phyloP scores from a whole-genome alignment of 2,888 invertebrate genomes.

The Lymantria monacha region DNA sequence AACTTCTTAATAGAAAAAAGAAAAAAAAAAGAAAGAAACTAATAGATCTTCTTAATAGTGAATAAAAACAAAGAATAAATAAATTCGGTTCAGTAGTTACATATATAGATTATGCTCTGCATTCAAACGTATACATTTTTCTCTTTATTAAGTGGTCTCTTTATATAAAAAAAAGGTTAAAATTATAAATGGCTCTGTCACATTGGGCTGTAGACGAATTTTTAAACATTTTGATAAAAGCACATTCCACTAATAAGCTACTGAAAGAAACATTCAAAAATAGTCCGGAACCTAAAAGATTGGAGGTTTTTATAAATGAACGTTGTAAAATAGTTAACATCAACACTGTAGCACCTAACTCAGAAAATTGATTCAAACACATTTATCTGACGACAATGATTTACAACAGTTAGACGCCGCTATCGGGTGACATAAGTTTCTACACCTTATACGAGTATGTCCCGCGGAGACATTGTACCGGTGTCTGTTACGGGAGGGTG shows the following conservation, averaged over 20 bases:
- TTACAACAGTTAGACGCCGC: conserved; percentile 38
- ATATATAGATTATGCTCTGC: no score
- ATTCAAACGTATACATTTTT: no score
- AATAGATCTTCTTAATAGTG: no score
- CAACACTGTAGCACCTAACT: conserved; percentile 19
- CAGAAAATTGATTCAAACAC: conserved; percentile 31
- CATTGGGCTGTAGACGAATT: neutral
- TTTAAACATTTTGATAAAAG: neutral
- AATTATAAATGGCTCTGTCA: no score
- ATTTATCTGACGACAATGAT: conserved; percentile 34
- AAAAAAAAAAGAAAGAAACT: no score
- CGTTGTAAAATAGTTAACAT: conserved; percentile 3
- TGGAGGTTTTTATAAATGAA: neutral
- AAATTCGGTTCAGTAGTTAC: no score
- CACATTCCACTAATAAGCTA: neutral
- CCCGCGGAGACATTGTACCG: conserved; percentile 51
- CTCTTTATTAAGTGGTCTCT: no score
- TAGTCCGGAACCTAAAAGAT: no score
- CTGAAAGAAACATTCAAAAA: neutral
- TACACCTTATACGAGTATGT: conserved; percentile 59
- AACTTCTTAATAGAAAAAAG: no score
- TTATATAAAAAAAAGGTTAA: no score
- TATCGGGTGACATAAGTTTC: conserved; percentile 53
- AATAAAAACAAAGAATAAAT: no score
- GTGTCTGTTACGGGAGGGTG: conserved; percentile 66